Percentiles rank a stretch among this genome's conserved stretches.
Evolutionary conservation across 2,113 vertebrate species (phyloP).

Genomic region (Prietella phreatophila): DNA sequence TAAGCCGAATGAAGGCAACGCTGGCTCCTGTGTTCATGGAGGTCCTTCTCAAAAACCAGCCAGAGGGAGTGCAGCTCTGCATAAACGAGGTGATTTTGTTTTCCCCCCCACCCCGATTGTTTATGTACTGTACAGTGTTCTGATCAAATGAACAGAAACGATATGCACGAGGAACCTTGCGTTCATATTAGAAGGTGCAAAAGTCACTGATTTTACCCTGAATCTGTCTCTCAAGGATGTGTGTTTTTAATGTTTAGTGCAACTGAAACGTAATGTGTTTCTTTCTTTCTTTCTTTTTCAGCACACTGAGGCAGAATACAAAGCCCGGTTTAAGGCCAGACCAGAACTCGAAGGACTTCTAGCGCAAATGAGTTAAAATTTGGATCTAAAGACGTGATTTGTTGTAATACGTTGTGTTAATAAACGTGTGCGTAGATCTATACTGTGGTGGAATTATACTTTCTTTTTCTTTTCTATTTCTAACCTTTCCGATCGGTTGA

Average conservation of each 20-base stretch:
- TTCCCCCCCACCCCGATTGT: too few relatives aligned
- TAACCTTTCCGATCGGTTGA: not conserved
- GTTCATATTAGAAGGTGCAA: not conserved
- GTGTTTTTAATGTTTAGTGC: not conserved
- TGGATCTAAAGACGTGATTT: not conserved
- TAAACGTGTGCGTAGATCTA: not conserved
- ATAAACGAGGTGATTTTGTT: slow-evolving; percentile 78
- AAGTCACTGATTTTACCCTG: not conserved
- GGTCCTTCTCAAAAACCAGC: slow-evolving; percentile 81
- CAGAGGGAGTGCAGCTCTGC: slow-evolving; percentile 84
- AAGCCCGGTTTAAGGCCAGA: slow-evolving; percentile 80
- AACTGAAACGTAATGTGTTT: not conserved
- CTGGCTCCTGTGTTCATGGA: slow-evolving; percentile 83
- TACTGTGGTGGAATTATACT: not conserved
- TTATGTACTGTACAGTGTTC: not conserved
- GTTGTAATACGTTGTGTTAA: not conserved
- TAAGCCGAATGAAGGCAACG: slow-evolving; percentile 71
- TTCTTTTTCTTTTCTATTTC: not conserved
- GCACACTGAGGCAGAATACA: slow-evolving; percentile 83
- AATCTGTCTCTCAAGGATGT: not conserved
- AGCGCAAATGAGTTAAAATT: slow-evolving; percentile 72
- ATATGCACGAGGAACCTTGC: not conserved
- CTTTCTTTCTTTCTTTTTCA: slow-evolving; percentile 58
- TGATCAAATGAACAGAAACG: not conserved
- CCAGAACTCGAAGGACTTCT: slow-evolving; percentile 86